Evolutionary conservation across 2,113 vertebrate species (phyloP).

Genomic region (Plectropomus leopardus): DNA sequence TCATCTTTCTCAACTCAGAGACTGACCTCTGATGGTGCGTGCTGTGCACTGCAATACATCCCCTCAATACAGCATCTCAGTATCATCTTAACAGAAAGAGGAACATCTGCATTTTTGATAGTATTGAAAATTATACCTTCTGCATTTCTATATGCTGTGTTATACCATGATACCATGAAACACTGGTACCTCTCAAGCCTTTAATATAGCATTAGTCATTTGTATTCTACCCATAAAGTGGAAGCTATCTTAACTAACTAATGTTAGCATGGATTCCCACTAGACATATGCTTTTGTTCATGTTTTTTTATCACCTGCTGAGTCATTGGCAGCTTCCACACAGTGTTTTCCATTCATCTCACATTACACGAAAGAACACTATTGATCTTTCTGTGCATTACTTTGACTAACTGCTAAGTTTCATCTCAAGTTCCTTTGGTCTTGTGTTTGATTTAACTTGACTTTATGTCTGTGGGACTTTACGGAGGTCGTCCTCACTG

Average conservation of each 20-base stretch:
- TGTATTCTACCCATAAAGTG: background rate
- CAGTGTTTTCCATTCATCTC: background rate
- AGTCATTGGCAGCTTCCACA: background rate
- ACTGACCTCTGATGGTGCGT: too few relatives aligned
- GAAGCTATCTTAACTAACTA: too few relatives aligned
- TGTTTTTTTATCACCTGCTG: background rate
- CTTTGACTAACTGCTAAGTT: background rate
- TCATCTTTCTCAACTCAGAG: too few relatives aligned
- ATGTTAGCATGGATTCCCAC: background rate
- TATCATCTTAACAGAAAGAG: too few relatives aligned
- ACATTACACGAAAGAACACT: background rate
- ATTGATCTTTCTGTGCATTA: background rate
- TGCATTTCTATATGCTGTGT: too few relatives aligned
- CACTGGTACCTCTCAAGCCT: too few relatives aligned
- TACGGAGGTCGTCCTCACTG: constrained; percentile 24
- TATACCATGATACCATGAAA: too few relatives aligned
- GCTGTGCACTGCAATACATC: too few relatives aligned
- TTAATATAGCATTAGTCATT: too few relatives aligned
- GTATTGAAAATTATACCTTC: too few relatives aligned
- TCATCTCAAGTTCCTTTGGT: background rate
- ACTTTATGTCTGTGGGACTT: constrained; percentile 7
- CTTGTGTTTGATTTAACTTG: constrained; percentile 8
- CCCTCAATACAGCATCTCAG: too few relatives aligned
- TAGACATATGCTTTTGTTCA: background rate
- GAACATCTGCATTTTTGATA: too few relatives aligned